Percentiles rank a stretch among this genome's conserved stretches.
Conservation (phyloP, 2,113 vertebrate species). For the Rhodinocichla rosea region DNA sequence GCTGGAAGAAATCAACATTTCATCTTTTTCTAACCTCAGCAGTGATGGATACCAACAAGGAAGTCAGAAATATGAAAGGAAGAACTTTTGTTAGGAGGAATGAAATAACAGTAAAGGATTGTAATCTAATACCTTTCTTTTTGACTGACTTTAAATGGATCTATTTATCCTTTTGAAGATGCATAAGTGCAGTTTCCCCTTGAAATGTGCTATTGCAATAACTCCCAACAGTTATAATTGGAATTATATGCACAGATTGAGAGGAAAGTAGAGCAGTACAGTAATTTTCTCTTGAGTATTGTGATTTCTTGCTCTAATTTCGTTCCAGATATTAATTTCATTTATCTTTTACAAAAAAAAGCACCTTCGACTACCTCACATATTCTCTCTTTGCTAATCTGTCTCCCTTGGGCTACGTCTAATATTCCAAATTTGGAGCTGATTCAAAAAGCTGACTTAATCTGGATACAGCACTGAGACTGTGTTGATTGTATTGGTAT, state of each 20-base stretch:
- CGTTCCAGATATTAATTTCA: conserved; percentile 40
- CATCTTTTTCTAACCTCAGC: neutral
- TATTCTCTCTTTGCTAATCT: neutral
- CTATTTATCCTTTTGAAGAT: neutral
- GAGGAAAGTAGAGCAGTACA: conserved; percentile 45
- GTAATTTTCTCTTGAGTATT: conserved; percentile 46
- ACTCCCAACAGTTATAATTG: neutral
- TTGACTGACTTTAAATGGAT: neutral
- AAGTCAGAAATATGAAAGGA: neutral
- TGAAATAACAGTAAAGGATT: neutral
- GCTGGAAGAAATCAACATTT: neutral
- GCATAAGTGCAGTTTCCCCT: neutral
- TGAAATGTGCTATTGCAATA: conserved; percentile 19
- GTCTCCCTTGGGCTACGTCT: neutral
- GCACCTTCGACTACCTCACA: neutral
- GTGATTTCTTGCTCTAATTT: conserved; percentile 58
- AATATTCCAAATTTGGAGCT: neutral
- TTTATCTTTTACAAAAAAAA: conserved; percentile 32
- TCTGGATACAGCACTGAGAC: neutral
- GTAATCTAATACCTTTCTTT: neutral
- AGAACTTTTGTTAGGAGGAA: neutral
- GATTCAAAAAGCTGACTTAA: conserved; percentile 21
- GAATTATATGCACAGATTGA: conserved; percentile 18
- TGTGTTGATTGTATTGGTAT: neutral
- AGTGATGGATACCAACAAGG: neutral